A percentile compares a stretch with the other conserved stretches of the same genome.
Conservation (phyloP, 2,797 vertebrate species). For the Spea hammondii region DNA sequence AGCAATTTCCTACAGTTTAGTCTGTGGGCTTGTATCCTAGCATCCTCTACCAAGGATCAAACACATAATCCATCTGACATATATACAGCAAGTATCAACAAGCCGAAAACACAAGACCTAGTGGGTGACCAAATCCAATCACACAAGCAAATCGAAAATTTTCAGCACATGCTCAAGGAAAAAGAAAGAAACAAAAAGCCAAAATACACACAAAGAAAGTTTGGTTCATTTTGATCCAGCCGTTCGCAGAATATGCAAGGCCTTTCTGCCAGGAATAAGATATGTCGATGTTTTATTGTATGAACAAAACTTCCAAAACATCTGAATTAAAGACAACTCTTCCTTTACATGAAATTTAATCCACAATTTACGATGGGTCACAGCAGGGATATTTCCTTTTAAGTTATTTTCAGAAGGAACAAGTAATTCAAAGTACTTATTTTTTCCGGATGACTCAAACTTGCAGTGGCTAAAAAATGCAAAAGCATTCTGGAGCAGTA, state of each 20-base stretch:
- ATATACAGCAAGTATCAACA: conserved; percentile 35
- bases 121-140: conserved; percentile 35
- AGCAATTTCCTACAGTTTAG: background rate
- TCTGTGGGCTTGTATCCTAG: conserved; percentile 3
- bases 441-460: conserved; percentile 10
- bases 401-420: conserved; percentile 46
- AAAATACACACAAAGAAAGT: conserved; percentile 41
- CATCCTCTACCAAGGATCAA: conserved; percentile 1
- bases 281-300: conserved; percentile 32
- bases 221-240: conserved; percentile 34
- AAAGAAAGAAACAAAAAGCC: conserved; percentile 11
- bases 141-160: conserved; percentile 26
- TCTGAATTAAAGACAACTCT: conserved; percentile 43
- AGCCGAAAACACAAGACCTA: conserved; percentile 26
- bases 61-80: conserved; percentile 36
- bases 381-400: conserved; percentile 39
- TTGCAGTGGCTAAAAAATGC: background rate
- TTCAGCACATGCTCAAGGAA: conserved; percentile 37
- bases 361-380: conserved; percentile 40
- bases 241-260: conserved; percentile 16
- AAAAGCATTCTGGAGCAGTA: background rate
- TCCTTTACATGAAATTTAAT: conserved; percentile 41
- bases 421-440: conserved; percentile 31
- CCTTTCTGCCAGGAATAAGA: conserved; percentile 47
- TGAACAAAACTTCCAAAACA: conserved; percentile 39